Base-by-base conservation (phyloP, 1,140 invertebrate genomes). In the Drosophila tristis region DNA sequence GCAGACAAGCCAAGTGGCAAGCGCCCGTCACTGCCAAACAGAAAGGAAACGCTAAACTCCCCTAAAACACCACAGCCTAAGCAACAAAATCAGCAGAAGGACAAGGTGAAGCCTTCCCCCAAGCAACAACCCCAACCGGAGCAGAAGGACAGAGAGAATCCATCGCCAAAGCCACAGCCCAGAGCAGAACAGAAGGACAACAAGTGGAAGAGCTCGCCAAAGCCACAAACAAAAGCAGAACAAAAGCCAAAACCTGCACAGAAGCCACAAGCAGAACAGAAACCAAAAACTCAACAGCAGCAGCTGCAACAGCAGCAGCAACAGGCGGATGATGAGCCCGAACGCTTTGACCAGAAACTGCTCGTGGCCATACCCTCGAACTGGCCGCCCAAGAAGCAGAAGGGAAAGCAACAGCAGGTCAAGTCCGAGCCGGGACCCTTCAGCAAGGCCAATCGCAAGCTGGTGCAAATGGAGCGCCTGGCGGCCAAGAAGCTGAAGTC, bases 401-500 rank as follows among this genome's bases (percentile, higher is more conserved):
- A 49, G 60, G 47, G 16, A 3, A 82, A 78, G 58, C 61, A 67
- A 23, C 51, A 48, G 16, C 42, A 20, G 9, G 45, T 39, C 11
- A 39, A 65, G 43, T 5, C 44, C 6, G 53, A 5, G n/a, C 15
- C 49, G 5, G 90, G 77, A 2, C 90, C 80, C 2, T 91, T 91
- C 65, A 70, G 11, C 25, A 87, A 90, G 48, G 57, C 80, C 16
- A 65, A 47, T 58, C 76, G 76, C 6, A 91, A 91, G 62, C 43
- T 91, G 8, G 72, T 86, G 39, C 85, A 80, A 62, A 55, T 79
- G 2, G 67, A 85, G 39, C 62, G 60, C 6, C 13, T 90, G 6
- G 71, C 66, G n/a, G 47, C 55, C 13, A 91, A 91, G 49, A 81
- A 85, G 51, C 65, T 76, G n/a, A 91, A 91, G 57, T 86, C 90